phyloP scores from a whole-genome alignment of 1,140 invertebrate species.

The Trichoplusia ni region DNA sequence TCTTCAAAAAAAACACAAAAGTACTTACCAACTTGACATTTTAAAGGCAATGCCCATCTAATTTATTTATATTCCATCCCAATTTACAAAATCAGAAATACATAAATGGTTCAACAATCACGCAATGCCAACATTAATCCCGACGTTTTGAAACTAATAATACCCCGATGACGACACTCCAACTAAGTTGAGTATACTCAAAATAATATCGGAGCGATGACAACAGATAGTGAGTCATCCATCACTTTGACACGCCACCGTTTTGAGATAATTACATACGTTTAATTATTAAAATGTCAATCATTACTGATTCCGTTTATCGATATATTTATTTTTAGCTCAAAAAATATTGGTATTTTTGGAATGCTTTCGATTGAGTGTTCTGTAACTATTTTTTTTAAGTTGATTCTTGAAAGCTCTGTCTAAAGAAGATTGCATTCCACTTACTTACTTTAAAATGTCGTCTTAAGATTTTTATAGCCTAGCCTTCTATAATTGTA shows the following conservation, averaged over 20 bases:
- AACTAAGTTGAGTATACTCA: conserved; percentile 1
- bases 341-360: neutral
- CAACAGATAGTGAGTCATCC: conserved; percentile 13
- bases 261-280: conserved; percentile 7
- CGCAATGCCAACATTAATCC: neutral
- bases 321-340: neutral
- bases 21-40: no score
- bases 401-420: no score
- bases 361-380: neutral
- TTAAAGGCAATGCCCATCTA: no score
- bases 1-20: no score
- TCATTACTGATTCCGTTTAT: conserved; percentile 14
- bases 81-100: neutral
- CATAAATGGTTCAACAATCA: neutral
- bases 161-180: neutral
- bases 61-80: no score
- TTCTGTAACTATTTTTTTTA: neutral
- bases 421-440: no score
- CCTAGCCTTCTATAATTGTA: no score
- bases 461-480: no score
- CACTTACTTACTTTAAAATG: no score
- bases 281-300: conserved; percentile 26
- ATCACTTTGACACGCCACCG: neutral
- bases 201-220: conserved; percentile 1
- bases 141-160: conserved; percentile 3